Percentiles rank a stretch among this genome's conserved stretches.
These are phyloP conservation scores for Torymus aiolomorphi DNA, from an alignment of 2,888 invertebrate species.

Conservation along the genomic window DNA sequence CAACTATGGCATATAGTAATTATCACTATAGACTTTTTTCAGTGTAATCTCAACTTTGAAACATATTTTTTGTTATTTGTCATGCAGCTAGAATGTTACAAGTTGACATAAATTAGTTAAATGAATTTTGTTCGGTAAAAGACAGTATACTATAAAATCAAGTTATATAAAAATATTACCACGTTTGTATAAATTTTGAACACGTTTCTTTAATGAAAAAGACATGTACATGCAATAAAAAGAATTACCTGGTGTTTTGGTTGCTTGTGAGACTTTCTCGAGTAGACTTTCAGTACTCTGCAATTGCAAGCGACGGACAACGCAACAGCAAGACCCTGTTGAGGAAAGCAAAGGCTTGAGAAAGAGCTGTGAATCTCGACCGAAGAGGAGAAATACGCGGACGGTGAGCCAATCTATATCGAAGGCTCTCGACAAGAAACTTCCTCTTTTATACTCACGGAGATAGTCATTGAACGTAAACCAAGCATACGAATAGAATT, in stretches of 20 bases:
- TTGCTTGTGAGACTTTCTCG: slow-evolving; percentile 71
- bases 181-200: no score
- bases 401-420: slow-evolving; percentile 27
- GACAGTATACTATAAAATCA: no score
- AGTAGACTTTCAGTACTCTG: slow-evolving; percentile 73
- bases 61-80: no score
- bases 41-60: no score
- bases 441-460: neutral
- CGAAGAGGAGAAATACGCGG: neutral
- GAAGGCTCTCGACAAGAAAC: slow-evolving; percentile 5
- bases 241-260: slow-evolving; percentile 71
- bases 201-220: no score
- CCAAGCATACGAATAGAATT: slow-evolving; percentile 17
- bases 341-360: slow-evolving; percentile 29
- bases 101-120: no score
- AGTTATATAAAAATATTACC: no score
- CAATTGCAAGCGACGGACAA: slow-evolving; percentile 82
- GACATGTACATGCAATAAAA: neutral
- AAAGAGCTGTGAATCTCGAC: slow-evolving; percentile 2
- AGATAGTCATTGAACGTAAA: neutral
- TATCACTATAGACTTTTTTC: no score
- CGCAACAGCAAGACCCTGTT: slow-evolving; percentile 80
- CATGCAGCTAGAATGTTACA: no score
- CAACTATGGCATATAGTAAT: no score
- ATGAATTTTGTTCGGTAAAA: no score